phyloP scores from a whole-genome alignment of 30 jellyfish, hydroid and myxozoan genomes.

The Mastigias papua region DNA sequence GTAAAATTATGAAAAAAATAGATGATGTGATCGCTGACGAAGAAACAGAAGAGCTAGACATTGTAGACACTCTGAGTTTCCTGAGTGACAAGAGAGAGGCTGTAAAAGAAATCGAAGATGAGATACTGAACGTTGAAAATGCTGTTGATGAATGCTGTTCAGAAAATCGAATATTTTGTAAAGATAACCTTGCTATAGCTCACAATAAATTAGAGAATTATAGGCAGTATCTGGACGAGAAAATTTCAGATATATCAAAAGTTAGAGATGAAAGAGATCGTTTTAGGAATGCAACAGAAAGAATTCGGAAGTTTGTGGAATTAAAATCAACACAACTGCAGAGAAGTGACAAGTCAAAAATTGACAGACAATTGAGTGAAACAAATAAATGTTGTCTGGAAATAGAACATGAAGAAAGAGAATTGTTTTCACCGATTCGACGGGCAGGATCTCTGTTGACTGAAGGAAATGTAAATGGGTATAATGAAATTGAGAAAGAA shows the following conservation, averaged over 20 bases:
- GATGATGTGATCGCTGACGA: constrained; percentile 3
- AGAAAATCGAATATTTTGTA: neutral
- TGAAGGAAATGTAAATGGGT: neutral
- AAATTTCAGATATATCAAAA: neutral
- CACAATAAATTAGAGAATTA: constrained; percentile 2
- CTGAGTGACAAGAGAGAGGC: neutral
- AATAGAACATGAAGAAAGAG: constrained; percentile 55
- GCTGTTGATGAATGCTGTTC: constrained; percentile 15
- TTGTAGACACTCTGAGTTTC: neutral
- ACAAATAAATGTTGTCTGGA: constrained; percentile 64
- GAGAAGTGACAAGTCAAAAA: neutral
- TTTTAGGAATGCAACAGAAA: constrained; percentile 1
- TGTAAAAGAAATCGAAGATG: constrained; percentile 21
- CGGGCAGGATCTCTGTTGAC: constrained; percentile 25
- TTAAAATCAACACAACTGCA: constrained; percentile 11
- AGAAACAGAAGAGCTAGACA: neutral
- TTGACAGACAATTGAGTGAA: constrained; percentile 59
- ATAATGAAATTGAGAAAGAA: constrained; percentile 8
- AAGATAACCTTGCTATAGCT: constrained; percentile 28
- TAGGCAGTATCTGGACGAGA: neutral
- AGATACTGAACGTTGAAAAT: neutral
- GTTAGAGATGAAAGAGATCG: neutral
- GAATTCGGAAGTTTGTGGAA: constrained; percentile 25
- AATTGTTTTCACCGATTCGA: constrained; percentile 43
- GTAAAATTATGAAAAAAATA: constrained; percentile 1